phyloP scores from a whole-genome alignment of 2,113 vertebrate genomes.

The Platysternon megacephalum region DNA sequence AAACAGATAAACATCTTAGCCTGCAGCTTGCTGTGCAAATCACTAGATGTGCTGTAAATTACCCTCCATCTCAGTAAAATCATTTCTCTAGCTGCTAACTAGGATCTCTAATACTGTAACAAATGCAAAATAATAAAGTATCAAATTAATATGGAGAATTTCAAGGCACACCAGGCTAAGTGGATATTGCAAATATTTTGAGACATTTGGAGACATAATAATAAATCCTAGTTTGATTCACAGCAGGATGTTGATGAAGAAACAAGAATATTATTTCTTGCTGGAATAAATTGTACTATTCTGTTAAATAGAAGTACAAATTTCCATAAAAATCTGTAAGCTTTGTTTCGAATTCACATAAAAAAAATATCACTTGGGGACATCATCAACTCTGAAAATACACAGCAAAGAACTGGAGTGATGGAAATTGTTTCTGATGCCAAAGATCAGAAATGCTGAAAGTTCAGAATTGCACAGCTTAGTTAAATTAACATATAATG shows the following conservation, averaged over 20 bases:
- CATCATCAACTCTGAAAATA: neutral
- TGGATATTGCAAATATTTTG: neutral
- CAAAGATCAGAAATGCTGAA: neutral
- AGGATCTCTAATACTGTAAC: neutral
- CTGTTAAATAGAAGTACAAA: neutral
- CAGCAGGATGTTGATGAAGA: neutral
- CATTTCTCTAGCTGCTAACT: neutral
- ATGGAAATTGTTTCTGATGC: neutral
- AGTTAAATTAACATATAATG: constrained; percentile 12
- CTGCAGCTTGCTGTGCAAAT: constrained; percentile 10
- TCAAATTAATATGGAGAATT: neutral
- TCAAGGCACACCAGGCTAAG: neutral
- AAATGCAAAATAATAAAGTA: neutral
- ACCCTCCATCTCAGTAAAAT: neutral
- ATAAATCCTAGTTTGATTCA: neutral
- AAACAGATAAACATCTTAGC: neutral
- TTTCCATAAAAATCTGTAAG: neutral
- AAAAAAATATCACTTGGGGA: neutral
- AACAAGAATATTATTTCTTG: neutral
- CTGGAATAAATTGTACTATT: neutral
- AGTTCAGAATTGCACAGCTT: constrained; percentile 1
- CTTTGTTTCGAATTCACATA: rapidly evolving
- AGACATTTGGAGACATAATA: neutral
- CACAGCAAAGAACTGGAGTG: neutral
- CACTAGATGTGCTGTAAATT: neutral